A percentile compares a stretch with the other conserved stretches of the same genome.
phyloP scores from a whole-genome alignment of 1,140 invertebrate species.

The Mya arenaria region DNA sequence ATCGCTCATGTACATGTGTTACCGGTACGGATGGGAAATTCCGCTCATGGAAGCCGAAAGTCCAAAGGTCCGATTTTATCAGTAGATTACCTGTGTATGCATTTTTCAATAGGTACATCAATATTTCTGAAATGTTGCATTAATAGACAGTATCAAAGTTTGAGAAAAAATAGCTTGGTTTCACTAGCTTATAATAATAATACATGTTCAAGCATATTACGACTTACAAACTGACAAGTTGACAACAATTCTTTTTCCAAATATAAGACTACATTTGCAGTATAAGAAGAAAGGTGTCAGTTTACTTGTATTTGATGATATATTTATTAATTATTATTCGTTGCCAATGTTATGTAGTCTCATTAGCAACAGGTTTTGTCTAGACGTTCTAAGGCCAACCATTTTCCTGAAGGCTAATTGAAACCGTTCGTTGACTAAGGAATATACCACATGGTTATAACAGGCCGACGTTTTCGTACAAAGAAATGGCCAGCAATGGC shows the following conservation, averaged over 20 bases:
- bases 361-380: background rate
- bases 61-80: no score
- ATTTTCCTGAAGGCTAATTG: conserved; percentile 40
- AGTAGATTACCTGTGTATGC: no score
- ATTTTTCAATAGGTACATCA: no score
- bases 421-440: conserved; percentile 54
- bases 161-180: no score
- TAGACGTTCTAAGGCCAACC: background rate
- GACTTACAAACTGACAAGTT: background rate
- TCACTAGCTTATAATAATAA: no score
- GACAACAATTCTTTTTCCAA: background rate
- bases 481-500: conserved; percentile 29
- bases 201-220: background rate
- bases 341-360: background rate
- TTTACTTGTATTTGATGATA: background rate
- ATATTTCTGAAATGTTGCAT: no score
- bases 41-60: no score
- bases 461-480: conserved; percentile 57
- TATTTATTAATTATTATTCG: background rate
- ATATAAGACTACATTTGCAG: background rate
- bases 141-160: no score
- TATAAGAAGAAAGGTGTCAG: background rate
- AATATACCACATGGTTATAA: conserved; percentile 62
- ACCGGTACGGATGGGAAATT: no score
- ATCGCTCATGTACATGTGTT: no score